These are phyloP conservation scores for Mantis religiosa DNA, from an alignment of 2,888 invertebrate species.

Conservation along the genomic window DNA sequence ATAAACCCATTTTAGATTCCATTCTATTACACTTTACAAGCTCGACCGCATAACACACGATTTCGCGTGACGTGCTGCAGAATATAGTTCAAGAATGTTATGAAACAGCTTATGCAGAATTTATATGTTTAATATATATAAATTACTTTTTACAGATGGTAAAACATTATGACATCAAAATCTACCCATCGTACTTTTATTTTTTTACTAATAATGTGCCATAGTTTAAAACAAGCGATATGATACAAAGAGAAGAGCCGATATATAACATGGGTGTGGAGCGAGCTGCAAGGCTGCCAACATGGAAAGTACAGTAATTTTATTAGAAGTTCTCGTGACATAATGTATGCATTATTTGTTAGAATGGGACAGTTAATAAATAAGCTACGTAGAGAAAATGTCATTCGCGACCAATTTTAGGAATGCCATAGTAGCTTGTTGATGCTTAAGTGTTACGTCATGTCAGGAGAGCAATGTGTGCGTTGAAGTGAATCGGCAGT, in stretches of 20 bases:
- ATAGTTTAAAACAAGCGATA: background rate
- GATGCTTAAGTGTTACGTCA: background rate
- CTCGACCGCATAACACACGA: background rate
- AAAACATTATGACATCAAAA: no score
- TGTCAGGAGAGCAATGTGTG: background rate
- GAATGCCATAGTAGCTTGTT: background rate
- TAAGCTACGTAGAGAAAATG: background rate
- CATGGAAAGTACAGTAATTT: background rate
- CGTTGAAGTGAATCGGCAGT: background rate
- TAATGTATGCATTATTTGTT: background rate
- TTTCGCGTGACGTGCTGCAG: background rate
- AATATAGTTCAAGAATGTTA: slow-evolving; percentile 1
- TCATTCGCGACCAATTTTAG: background rate
- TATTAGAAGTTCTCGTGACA: background rate
- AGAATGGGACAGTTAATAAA: background rate
- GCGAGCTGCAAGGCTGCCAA: background rate
- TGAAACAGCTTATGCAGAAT: background rate
- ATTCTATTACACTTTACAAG: slow-evolving; percentile 12
- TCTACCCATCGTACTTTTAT: no score
- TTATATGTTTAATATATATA: background rate
- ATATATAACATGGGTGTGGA: background rate
- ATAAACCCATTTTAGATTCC: slow-evolving; percentile 17
- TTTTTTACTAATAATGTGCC: no score
- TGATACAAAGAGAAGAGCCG: background rate
- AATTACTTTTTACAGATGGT: background rate